Evolutionary conservation across 1,140 invertebrate species (phyloP).

Genomic region (Hesperophylax magnus): DNA sequence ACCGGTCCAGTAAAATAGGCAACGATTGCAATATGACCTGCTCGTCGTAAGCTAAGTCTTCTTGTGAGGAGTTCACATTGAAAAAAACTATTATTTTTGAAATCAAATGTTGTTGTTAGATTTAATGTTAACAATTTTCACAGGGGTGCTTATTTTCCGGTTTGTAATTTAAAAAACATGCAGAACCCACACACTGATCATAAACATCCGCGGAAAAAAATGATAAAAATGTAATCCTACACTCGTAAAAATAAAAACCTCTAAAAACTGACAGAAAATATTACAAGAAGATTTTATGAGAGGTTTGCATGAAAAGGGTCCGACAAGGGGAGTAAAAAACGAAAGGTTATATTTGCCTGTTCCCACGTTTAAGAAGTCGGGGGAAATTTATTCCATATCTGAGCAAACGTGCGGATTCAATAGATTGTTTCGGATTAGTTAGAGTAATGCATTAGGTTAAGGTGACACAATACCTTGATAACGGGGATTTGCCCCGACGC

Average conservation of each 20-base stretch:
- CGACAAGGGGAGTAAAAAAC: conserved; percentile 52
- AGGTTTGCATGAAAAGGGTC: conserved; percentile 54
- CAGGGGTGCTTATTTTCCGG: too few relatives aligned
- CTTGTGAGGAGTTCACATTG: too few relatives aligned
- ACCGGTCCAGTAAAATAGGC: too few relatives aligned
- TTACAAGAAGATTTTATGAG: conserved; percentile 56
- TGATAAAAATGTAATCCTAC: conserved; percentile 32
- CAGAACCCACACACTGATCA: not conserved
- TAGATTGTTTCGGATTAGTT: not conserved
- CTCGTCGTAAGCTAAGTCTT: too few relatives aligned
- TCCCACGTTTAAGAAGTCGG: conserved; percentile 42
- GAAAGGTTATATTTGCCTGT: conserved; percentile 56
- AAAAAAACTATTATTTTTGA: too few relatives aligned
- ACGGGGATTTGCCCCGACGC: too few relatives aligned
- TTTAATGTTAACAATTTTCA: too few relatives aligned
- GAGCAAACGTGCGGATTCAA: conserved; percentile 17
- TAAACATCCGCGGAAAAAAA: conserved; percentile 30
- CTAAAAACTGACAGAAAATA: conserved; percentile 57
- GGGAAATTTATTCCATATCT: conserved; percentile 50
- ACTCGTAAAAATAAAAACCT: conserved; percentile 54
- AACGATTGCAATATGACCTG: too few relatives aligned
- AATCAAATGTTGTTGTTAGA: too few relatives aligned
- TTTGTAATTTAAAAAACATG: not conserved
- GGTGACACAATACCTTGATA: too few relatives aligned
- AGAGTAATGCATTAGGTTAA: too few relatives aligned